Conservation (phyloP, 2,888 invertebrate species). For the Cinara cedri region DNA sequence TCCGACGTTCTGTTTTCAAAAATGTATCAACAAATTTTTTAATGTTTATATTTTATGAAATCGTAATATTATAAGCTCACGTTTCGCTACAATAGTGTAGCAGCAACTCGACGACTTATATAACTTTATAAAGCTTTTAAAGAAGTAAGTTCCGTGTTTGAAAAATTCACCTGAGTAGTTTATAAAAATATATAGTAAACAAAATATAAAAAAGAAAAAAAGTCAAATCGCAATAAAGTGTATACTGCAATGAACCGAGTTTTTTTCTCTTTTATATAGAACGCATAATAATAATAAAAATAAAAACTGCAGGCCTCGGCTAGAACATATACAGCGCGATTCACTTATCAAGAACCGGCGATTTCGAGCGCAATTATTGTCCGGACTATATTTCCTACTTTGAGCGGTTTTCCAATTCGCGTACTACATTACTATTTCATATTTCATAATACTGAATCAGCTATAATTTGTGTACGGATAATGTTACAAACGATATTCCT, state of each 20-base stretch:
- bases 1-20: no score
- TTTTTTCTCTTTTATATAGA: no score
- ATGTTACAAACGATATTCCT: no score
- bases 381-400: no score
- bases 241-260: neutral
- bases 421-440: no score
- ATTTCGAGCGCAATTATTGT: no score
- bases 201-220: neutral
- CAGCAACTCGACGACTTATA: neutral
- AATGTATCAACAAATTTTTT: neutral
- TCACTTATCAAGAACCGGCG: no score
- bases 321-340: neutral
- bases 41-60: slow-evolving; percentile 5
- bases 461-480: no score
- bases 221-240: neutral
- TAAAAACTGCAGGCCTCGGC: no score
- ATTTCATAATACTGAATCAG: no score
- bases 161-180: slow-evolving; percentile 15
- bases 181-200: neutral
- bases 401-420: no score
- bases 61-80: neutral
- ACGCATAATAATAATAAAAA: no score
- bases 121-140: slow-evolving; percentile 29
- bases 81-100: neutral
- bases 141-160: neutral